Evolutionary conservation across 1,140 invertebrate genomes (phyloP).

Genomic region (Radopholus similis): DNA sequence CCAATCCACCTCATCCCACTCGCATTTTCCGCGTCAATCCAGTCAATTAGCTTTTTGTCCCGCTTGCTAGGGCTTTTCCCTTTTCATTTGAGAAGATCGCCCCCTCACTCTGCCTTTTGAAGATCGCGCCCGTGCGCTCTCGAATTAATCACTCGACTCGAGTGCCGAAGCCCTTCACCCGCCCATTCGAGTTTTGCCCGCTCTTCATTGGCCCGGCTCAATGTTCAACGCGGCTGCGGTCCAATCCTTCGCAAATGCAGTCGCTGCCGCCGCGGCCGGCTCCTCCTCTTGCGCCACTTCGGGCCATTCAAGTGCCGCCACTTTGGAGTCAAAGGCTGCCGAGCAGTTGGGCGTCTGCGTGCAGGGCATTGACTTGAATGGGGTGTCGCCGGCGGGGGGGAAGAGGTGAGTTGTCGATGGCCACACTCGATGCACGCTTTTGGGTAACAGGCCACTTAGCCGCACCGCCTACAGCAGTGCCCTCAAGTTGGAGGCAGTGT

Average conservation of each 20-base stretch:
- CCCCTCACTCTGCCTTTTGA: not conserved
- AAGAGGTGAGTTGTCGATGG: no score
- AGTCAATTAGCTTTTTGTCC: no score
- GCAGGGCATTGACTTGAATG: not conserved
- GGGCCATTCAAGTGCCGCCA: slow-evolving; percentile 2
- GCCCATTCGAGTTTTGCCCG: no score
- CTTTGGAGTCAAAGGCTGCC: no score
- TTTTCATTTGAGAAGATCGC: not conserved
- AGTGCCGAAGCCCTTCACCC: no score
- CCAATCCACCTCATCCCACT: not conserved
- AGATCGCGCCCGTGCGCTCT: not conserved
- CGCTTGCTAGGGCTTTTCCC: no score
- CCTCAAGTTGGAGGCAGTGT: no score
- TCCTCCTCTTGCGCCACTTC: not conserved
- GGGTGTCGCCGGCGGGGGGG: not conserved
- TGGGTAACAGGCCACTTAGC: not conserved
- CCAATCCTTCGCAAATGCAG: not conserved
- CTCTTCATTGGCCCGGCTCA: not conserved
- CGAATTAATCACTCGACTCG: slow-evolving; percentile 6
- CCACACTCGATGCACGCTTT: not conserved
- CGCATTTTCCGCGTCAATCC: no score
- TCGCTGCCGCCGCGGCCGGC: not conserved
- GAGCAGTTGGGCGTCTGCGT: no score
- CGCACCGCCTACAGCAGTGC: not conserved
- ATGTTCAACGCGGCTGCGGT: slow-evolving; percentile 1